Conservation (phyloP, 2,797 vertebrate species). For the Syngnathus rostellatus region DNA sequence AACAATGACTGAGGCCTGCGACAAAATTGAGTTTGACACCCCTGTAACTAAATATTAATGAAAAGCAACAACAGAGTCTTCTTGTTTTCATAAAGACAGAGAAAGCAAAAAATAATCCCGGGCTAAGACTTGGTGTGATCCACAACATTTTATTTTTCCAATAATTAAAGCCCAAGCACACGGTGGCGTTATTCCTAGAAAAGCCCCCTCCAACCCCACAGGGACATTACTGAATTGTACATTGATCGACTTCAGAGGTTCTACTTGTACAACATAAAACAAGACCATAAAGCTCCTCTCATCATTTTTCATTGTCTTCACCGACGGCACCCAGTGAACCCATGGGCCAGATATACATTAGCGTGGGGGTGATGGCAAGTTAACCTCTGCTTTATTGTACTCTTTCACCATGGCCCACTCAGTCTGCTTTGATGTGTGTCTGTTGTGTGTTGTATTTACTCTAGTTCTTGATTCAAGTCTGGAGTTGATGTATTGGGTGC, state of each 20-base stretch:
- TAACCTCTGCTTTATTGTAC: constrained; percentile 10
- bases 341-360: not conserved
- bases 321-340: not conserved
- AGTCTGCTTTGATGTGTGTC: not conserved
- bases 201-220: not conserved
- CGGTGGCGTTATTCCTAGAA: not conserved
- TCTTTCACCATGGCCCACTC: constrained; percentile 2
- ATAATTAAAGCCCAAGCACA: not conserved
- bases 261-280: not conserved
- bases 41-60: too few relatives aligned
- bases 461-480: constrained; percentile 34
- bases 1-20: too few relatives aligned
- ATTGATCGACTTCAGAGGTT: not conserved
- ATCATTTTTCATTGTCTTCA: not conserved
- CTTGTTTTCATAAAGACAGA: not conserved
- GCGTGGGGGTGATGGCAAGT: not conserved
- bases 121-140: not conserved
- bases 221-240: not conserved
- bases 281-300: not conserved
- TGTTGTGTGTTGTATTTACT: not conserved
- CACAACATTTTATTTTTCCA: not conserved
- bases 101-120: not conserved
- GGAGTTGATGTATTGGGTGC: constrained; percentile 32
- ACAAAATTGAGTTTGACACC: too few relatives aligned
- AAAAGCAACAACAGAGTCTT: too few relatives aligned